These are phyloP conservation scores for Malacoctenus gilli DNA, from an alignment of 2,797 vertebrate genomes.

Conservation along the genomic window DNA sequence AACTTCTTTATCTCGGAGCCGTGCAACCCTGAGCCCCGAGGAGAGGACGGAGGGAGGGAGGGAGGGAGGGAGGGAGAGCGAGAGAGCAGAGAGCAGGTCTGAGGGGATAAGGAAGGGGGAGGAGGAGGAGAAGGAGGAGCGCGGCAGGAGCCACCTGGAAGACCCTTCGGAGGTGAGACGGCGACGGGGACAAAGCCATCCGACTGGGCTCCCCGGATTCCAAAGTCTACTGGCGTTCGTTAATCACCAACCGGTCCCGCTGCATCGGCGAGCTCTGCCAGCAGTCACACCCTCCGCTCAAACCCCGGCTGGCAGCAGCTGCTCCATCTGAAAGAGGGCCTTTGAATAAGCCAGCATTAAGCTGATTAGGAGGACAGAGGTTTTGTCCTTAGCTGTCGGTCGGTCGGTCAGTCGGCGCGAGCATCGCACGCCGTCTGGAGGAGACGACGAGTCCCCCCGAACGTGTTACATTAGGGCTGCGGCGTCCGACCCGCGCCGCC, in stretches of 20 bases:
- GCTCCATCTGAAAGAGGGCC: conserved; percentile 92
- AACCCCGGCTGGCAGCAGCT: conserved; percentile 90
- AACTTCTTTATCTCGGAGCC: conserved; percentile 79
- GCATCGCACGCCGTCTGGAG: conserved; percentile 60
- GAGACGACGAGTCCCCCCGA: conserved; percentile 20
- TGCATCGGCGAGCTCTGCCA: conserved; percentile 91
- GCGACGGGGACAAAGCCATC: conserved; percentile 88
- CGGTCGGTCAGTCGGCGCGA: conserved; percentile 69
- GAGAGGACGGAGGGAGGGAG: conserved; percentile 41
- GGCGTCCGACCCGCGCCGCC: conserved; percentile 52
- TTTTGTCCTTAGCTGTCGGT: conserved; percentile 80
- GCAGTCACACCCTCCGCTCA: conserved; percentile 92
- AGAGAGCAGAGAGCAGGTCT: conserved; percentile 35
- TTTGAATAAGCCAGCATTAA: conserved; percentile 88
- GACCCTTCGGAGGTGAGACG: conserved; percentile 81
- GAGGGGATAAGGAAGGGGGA: conserved; percentile 32
- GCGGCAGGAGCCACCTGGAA: conserved; percentile 84
- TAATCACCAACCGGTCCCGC: conserved; percentile 98
- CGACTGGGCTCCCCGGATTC: conserved; percentile 91
- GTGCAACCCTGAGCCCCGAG: conserved; percentile 65
- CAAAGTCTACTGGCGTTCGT: conserved; percentile 99
- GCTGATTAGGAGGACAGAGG: conserved; percentile 83
- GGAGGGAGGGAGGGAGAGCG: conserved; percentile 37
- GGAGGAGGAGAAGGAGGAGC: conserved; percentile 65
- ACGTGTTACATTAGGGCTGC: conserved; percentile 47